A percentile compares a stretch with the other conserved stretches of the same genome.
phyloP scores from a whole-genome alignment of 2,888 invertebrate genomes.

The Torymus aiolomorphi region DNA sequence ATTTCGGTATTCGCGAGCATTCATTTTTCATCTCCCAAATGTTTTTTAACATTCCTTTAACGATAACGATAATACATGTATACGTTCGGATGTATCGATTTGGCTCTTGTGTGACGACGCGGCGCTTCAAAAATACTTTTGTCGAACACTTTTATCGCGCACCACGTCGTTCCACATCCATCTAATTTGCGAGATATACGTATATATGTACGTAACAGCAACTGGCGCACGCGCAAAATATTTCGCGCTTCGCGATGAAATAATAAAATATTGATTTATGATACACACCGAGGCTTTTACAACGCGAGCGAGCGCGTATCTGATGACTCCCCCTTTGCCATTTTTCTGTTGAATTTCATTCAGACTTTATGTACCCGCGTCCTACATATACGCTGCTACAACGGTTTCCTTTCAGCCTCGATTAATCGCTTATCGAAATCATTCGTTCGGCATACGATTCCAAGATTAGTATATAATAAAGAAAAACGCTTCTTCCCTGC shows the following conservation, averaged over 20 bases:
- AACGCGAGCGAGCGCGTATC: background rate
- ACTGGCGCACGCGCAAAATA: too few species aligned
- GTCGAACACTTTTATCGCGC: background rate
- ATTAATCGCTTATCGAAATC: background rate
- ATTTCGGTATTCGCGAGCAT: too few species aligned
- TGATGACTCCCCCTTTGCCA: too few species aligned
- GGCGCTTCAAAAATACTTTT: background rate
- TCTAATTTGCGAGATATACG: slow-evolving; percentile 10
- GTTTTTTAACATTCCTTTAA: too few species aligned
- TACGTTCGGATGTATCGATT: too few species aligned
- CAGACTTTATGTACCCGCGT: too few species aligned
- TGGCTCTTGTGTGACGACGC: background rate
- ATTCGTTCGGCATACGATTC: background rate
- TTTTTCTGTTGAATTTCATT: too few species aligned
- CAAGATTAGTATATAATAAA: too few species aligned
- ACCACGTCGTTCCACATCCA: background rate
- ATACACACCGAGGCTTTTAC: background rate
- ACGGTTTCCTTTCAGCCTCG: slow-evolving; percentile 6
- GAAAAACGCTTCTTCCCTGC: too few species aligned
- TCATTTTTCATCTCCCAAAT: too few species aligned
- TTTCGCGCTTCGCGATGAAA: background rate
- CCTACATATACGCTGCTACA: background rate
- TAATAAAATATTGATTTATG: slow-evolving; percentile 30
- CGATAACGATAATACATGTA: too few species aligned
- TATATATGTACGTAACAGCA: too few species aligned